Evolutionary conservation across 2,888 invertebrate species (phyloP).

Genomic region (Marasmarcha lunaedactyla): DNA sequence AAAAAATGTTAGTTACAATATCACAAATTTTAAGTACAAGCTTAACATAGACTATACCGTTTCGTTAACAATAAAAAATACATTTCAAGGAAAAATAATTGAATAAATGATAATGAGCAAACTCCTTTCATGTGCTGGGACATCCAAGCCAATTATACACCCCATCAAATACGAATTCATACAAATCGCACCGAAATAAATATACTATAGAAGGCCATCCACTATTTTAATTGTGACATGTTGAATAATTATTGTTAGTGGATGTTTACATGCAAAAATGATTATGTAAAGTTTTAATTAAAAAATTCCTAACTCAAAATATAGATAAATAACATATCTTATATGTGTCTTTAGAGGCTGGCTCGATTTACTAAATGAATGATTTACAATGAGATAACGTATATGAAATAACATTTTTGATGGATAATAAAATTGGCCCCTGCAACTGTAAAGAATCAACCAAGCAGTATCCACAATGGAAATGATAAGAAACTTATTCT

Average conservation of each 20-base stretch:
- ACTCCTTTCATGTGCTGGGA: slow-evolving; percentile 47
- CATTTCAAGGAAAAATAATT: too few relatives aligned
- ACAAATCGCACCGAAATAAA: too few relatives aligned
- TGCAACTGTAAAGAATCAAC: slow-evolving; percentile 48
- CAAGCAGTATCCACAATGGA: slow-evolving; percentile 42
- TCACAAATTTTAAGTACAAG: slow-evolving; percentile 20
- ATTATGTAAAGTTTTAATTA: too few relatives aligned
- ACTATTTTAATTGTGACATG: too few relatives aligned
- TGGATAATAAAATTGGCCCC: slow-evolving; percentile 59
- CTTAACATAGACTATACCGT: slow-evolving; percentile 9
- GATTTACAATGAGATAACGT: neutral
- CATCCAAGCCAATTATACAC: slow-evolving; percentile 55
- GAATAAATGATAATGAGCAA: too few relatives aligned
- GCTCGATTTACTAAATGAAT: neutral
- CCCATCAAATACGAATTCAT: slow-evolving; percentile 38
- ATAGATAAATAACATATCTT: neutral
- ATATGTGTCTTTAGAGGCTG: too few relatives aligned
- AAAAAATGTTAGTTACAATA: slow-evolving; percentile 5
- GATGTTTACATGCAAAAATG: too few relatives aligned
- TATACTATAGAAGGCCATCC: too few relatives aligned
- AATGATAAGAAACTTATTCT: too few relatives aligned
- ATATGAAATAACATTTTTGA: slow-evolving; percentile 30
- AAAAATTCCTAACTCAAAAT: neutral
- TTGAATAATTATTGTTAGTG: too few relatives aligned
- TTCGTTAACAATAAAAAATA: too few relatives aligned